Base-by-base conservation (phyloP, 2,888 invertebrate genomes). In the Andrena dorsata region DNA sequence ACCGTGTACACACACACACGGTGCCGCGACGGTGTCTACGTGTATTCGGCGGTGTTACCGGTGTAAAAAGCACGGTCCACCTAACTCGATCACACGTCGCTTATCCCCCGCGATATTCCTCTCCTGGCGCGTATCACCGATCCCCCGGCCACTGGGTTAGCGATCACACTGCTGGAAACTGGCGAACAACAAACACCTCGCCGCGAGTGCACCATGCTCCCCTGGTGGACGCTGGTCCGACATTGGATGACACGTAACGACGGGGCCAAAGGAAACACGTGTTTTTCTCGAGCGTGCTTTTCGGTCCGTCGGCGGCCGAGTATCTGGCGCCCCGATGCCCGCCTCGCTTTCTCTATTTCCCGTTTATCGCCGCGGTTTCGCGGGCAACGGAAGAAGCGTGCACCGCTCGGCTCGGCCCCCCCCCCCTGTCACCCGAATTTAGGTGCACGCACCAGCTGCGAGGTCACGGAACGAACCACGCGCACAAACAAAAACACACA, bases 181-280 rank as follows among this genome's bases (percentile, higher is more conserved):
- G 61, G 26, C 28, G 41, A 41, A 41, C 72, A 80, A 72, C 72
- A 78, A 80, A 71, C 71, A 78, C 80, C 60, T 20, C 51, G 71
- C 28, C n/a, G 66, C 80, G 66, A 53, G 61, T 72, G 65, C 71
- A 47, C 61, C 71, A 63, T 80, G 32, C 49, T 53, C 61, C 53
- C 66, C 56, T 61, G 56, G 35, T 49, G 51, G 13, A 23, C 6
- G 41, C 23, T 71, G 53, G 30, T 20, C 10, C 56, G 47, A 73
- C 69, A 26, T 76, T 49, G 8, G 51, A 49, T 53, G 35, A 63
- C 72, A 73, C 30, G 28, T 16, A 32, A 23, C 73, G 56, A 53
- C 49, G 58, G 56, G 41, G 13, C 41, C 41, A 5, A 13, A 41
- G 41, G 69, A 70, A 61, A 80, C 82, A 82, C 82, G 82, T 82